A percentile compares a stretch with the other conserved stretches of the same genome.
Evolutionary conservation across 2,113 vertebrate genomes (phyloP).

Genomic region (Litocranius walleri): DNA sequence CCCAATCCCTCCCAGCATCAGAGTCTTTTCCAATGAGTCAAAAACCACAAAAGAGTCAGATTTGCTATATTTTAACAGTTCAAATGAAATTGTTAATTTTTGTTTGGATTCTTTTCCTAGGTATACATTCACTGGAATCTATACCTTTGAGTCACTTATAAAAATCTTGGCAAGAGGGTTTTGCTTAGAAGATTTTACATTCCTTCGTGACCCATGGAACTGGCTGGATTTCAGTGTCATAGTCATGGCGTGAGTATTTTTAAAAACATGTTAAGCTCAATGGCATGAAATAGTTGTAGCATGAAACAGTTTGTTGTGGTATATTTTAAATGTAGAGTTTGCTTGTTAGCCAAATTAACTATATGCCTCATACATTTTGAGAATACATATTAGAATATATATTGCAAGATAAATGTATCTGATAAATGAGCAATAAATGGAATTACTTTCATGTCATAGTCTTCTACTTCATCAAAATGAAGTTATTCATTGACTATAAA

Average conservation of each 20-base stretch:
- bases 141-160: constrained; percentile 95
- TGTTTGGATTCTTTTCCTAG: constrained; percentile 80
- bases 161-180: constrained; percentile 98
- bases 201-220: constrained; percentile 99
- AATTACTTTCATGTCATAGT: constrained; percentile 64
- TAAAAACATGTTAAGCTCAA: constrained; percentile 41
- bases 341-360: constrained; percentile 20
- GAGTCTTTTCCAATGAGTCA: not conserved
- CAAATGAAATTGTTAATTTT: not conserved
- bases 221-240: constrained; percentile 99
- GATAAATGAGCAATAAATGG: not conserved
- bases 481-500: constrained; percentile 71
- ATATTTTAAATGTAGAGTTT: constrained; percentile 27
- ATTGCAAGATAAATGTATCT: constrained; percentile 48
- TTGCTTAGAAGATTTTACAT: constrained; percentile 95
- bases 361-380: not conserved
- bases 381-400: not conserved
- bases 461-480: constrained; percentile 65
- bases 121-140: constrained; percentile 97
- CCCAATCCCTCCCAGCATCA: too few species aligned
- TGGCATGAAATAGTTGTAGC: constrained; percentile 69
- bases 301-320: not conserved
- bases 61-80: constrained; percentile 36
- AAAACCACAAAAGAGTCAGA: not conserved
- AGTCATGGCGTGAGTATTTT: constrained; percentile 95